Evolutionary conservation across 2,888 invertebrate species (phyloP).

Genomic region (Altica lythri): DNA sequence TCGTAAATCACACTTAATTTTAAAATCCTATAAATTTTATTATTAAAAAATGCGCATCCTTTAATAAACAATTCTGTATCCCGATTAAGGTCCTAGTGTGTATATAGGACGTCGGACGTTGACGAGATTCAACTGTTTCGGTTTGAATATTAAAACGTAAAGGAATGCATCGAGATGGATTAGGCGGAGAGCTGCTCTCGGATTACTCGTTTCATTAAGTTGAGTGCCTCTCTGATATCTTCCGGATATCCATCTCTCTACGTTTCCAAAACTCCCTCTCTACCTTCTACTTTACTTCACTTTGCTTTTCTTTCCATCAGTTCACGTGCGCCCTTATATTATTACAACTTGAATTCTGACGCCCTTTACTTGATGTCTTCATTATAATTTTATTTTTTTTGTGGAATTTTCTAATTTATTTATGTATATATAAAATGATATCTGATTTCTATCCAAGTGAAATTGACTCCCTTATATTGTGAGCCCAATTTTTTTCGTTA

Average conservation of each 20-base stretch:
- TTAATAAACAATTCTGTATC: too few species aligned
- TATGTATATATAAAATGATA: too few species aligned
- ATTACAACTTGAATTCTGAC: constrained; percentile 30
- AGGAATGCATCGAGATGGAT: constrained; percentile 58
- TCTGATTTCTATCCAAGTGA: too few species aligned
- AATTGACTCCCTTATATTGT: too few species aligned
- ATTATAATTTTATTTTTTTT: constrained; percentile 47
- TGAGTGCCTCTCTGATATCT: constrained; percentile 60
- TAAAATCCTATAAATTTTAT: too few species aligned
- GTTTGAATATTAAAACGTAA: constrained; percentile 58
- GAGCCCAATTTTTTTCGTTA: too few species aligned
- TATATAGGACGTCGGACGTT: constrained; percentile 20
- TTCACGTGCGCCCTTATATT: constrained; percentile 50
- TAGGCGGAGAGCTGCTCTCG: constrained; percentile 56
- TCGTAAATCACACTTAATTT: too few species aligned
- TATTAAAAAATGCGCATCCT: too few species aligned
- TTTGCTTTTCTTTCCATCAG: constrained; percentile 36
- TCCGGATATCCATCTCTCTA: constrained; percentile 45
- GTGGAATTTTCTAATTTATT: too few species aligned
- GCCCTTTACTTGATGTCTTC: constrained; percentile 51
- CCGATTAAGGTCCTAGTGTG: too few species aligned
- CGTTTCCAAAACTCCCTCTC: constrained; percentile 16
- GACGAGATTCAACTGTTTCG: constrained; percentile 52
- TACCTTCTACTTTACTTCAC: constrained; percentile 17
- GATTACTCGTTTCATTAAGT: constrained; percentile 64